Base-by-base conservation (phyloP, 2,888 invertebrate species). In the Drosophila parthenogenetica region DNA sequence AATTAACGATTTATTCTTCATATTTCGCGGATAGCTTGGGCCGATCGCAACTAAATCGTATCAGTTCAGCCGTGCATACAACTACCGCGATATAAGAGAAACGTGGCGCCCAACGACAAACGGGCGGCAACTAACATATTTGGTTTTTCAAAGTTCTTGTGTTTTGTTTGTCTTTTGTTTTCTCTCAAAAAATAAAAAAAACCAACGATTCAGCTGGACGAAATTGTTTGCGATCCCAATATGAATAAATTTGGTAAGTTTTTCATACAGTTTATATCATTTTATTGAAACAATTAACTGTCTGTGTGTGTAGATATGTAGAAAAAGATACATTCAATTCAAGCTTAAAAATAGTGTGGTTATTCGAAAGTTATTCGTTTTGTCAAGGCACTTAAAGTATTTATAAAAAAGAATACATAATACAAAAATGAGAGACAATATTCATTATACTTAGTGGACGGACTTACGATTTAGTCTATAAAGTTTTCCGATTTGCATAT, bases 191-290 rank as follows among this genome's bases (percentile, higher is more conserved):
- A 35, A 35, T 37, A 35, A 35, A n/a, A 45, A 60, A 45, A 45
- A 25, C 19, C 22, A 37, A 45, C 13, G 43, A 53, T 25, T n/a
- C 19, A 43, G 22, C 54, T 43, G 42, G 42, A 54, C 51, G 51
- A 51, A 58, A 19, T 43, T 32, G 32, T 54, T 29, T 48, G 64
- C 68, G 42, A 43, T 32, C 10, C 17, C 69, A 87, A 69, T 17
- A 87, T 85, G 85, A 87, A 87, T 77, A 87, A 85, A 42, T 82
- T 83, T 43, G 85, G 85, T 85, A 71, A 85, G 85, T 73, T 13
- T 13, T 5, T 19, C 2, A 5, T 29, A 29, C 29, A n/a, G 35
- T 43, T 10, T 8, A 14, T 1, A 50, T 49, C 59, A 29, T 46
- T 62, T 76, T 79, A 67, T 69, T 74, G 53, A 35, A 61, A 79